Evolutionary conservation across 2,113 vertebrate genomes (phyloP).

Genomic region (Oryzias celebensis): DNA sequence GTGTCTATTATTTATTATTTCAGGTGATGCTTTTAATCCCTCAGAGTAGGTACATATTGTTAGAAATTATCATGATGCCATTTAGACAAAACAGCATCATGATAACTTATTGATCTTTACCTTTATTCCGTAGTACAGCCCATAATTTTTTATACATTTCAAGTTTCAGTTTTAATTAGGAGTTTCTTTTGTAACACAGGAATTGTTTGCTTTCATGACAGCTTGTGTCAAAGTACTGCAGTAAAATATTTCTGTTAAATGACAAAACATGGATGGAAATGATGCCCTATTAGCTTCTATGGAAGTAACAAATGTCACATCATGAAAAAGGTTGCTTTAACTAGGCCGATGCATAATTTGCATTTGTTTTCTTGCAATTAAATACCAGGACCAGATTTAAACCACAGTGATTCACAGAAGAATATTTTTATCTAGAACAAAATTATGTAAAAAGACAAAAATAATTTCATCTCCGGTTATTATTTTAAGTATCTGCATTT

Average conservation of each 20-base stretch:
- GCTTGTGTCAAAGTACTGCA: neutral
- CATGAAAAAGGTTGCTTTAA: slow-evolving; percentile 8
- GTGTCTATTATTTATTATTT: too few species aligned
- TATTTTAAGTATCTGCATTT: slow-evolving; percentile 41
- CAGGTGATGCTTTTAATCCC: too few species aligned
- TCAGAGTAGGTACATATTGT: too few species aligned
- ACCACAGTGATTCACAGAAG: slow-evolving; percentile 32
- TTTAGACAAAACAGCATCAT: neutral
- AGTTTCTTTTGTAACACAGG: neutral
- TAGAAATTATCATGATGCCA: neutral
- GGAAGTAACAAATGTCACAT: slow-evolving; percentile 8
- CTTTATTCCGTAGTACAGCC: neutral
- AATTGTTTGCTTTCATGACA: slow-evolving; percentile 1
- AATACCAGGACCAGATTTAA: slow-evolving; percentile 32
- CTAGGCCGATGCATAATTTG: slow-evolving; percentile 22
- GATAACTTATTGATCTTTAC: slow-evolving; percentile 2
- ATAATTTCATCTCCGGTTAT: slow-evolving; percentile 21
- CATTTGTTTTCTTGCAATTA: slow-evolving; percentile 26
- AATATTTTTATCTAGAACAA: slow-evolving; percentile 8
- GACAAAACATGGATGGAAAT: neutral
- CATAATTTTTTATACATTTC: too few species aligned
- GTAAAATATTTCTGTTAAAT: neutral
- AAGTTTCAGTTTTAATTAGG: neutral
- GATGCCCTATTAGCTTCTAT: neutral
- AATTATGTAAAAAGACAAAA: slow-evolving; percentile 20